Evolutionary conservation across 1,140 invertebrate species (phyloP).

Genomic region (Laupala kohalensis): DNA sequence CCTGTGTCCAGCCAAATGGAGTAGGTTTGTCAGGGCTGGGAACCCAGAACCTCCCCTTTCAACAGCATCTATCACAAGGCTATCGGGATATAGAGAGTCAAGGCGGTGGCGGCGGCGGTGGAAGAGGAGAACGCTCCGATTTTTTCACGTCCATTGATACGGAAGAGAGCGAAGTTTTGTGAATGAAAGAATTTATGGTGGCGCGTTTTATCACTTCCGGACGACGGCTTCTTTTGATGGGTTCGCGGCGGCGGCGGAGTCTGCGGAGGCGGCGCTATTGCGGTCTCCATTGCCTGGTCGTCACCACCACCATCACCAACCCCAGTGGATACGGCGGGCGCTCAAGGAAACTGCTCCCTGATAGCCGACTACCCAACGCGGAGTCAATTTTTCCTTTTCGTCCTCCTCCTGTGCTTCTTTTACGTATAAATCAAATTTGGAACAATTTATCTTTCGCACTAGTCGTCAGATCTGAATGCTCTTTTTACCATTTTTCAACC

Average conservation of each 20-base stretch:
- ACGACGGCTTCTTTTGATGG: conserved; percentile 11
- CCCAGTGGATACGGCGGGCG: too few relatives aligned
- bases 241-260: neutral
- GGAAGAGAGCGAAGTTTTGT: conserved; percentile 2
- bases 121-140: neutral
- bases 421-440: neutral
- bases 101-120: too few relatives aligned
- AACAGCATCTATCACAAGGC: neutral
- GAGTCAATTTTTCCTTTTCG: neutral
- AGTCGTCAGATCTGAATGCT: neutral
- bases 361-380: neutral
- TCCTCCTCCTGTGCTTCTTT: neutral
- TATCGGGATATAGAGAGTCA: neutral
- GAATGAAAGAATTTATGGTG: conserved; percentile 11
- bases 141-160: neutral
- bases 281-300: too few relatives aligned
- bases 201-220: conserved; percentile 13
- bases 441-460: neutral
- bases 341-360: neutral
- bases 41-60: neutral
- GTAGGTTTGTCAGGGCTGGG: neutral
- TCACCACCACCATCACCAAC: too few relatives aligned
- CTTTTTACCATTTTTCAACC: neutral
- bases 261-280: neutral
- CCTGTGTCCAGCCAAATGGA: neutral